Base-by-base conservation (phyloP, 2,113 vertebrate genomes). In the Sinocyclocheilus maitianheensis region DNA sequence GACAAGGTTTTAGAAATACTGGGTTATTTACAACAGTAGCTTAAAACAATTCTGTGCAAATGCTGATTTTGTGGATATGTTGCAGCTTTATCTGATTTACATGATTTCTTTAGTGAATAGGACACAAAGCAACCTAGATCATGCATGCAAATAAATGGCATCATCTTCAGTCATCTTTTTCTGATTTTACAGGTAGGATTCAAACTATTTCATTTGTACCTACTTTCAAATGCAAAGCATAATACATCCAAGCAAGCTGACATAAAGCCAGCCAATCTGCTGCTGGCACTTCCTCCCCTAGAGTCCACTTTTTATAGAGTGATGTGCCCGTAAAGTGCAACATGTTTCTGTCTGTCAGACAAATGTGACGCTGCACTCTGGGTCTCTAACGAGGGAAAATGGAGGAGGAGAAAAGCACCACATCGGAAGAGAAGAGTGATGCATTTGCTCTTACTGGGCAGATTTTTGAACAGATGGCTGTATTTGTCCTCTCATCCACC, bases 401-500 rank as follows among this genome's bases (percentile, higher is more conserved):
- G 62, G 30, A 53, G 26, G 20, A 55, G 62, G 84, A 85, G 26
- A n/a, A 58, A 80, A 80, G 55, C 55, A 62, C 26, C 30, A 16
- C 34, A 58, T 24, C 14, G 20, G 53, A 88, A 34, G 77, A 85
- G 11, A 37, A 67, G 67, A 63, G 46, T 5, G 53, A 69, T 51
- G 85, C 43, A n/a, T 82, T 82, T 34, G n/a, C 80, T 82, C 46
- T 71, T 65, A 71, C 80, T 69, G 60, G 22, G 72, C 20, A n/a
- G 77, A 86, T 89, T 85, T 89, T 81, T 40, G 46, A 80, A 69
- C 60, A 88, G 83, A 55, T 16, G 20, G 14, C 48, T 55, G 14
- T 77, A 65, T 81, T 87, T 89, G 80, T 83, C 40, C 55, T 77
- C 26, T 77, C 48, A 51, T 71, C 86, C 75, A 30, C 86, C 84